Conservation (phyloP, 2,113 vertebrate genomes). For the Hyperoodon ampullatus region DNA sequence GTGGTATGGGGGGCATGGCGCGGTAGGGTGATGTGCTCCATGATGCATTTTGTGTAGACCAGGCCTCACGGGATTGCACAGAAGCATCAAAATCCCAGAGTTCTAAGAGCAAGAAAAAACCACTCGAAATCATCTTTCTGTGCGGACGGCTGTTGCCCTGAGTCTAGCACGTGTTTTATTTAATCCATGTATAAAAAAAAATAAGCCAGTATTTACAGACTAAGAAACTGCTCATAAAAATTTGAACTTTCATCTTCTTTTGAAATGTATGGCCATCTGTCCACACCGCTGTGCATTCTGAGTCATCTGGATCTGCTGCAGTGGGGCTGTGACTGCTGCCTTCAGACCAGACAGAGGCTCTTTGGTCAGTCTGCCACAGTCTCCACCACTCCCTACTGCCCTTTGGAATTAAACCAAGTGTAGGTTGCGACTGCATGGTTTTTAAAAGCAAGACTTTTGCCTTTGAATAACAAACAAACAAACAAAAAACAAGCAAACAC, state of each 20-base stretch:
- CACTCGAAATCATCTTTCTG: neutral
- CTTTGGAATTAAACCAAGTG: neutral
- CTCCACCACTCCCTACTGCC: neutral
- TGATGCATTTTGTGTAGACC: neutral
- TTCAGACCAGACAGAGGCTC: neutral
- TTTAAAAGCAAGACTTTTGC: neutral
- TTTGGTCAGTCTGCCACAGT: neutral
- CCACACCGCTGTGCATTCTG: neutral
- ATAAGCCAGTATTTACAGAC: neutral
- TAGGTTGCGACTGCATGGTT: neutral
- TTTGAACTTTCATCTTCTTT: neutral
- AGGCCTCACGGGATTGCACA: neutral
- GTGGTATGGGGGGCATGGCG: too few relatives aligned
- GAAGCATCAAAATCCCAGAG: neutral
- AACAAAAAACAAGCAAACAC: neutral
- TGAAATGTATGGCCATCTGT: neutral
- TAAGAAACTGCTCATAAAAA: neutral
- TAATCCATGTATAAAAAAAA: neutral
- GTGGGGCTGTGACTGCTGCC: neutral
- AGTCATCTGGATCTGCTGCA: neutral
- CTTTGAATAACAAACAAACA: neutral
- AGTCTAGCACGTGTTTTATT: neutral
- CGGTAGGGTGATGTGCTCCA: too few relatives aligned
- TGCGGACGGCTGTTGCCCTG: neutral
- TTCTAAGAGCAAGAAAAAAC: neutral